A percentile compares a stretch with the other conserved stretches of the same genome.
phyloP scores from a whole-genome alignment of 2,797 vertebrate species.

The Propithecus perrieri region DNA sequence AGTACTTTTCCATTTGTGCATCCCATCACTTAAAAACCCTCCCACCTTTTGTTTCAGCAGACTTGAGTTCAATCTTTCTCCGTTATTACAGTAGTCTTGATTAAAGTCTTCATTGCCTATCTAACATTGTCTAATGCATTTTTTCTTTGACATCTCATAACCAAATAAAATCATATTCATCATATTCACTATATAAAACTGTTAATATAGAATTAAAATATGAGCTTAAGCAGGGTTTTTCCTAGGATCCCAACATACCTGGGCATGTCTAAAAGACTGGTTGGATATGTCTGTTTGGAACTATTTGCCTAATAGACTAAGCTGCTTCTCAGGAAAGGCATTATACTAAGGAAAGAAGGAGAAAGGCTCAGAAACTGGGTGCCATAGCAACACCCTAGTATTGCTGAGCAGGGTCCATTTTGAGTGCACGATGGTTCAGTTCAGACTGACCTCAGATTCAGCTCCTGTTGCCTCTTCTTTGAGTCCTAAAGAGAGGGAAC shows the following conservation, averaged over 20 bases:
- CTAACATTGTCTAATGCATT: neutral
- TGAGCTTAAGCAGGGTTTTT: neutral
- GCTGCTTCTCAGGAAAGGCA: neutral
- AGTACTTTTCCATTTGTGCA: neutral
- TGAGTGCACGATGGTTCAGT: neutral
- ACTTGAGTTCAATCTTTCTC: neutral
- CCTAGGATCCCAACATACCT: neutral
- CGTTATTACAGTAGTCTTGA: neutral
- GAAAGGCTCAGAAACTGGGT: neutral
- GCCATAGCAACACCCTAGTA: neutral
- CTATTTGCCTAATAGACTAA: neutral
- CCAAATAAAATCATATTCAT: neutral
- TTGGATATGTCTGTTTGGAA: neutral
- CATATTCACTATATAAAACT: neutral
- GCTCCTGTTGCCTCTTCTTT: neutral
- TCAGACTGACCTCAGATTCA: neutral
- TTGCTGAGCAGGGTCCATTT: neutral
- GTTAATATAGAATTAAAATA: neutral
- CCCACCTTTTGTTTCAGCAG: neutral
- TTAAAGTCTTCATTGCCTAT: neutral
- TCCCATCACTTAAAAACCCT: neutral
- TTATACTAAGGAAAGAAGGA: neutral
- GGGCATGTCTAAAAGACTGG: neutral
- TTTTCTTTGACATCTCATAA: neutral
- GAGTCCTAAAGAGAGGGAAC: neutral